phyloP scores from a whole-genome alignment of 2,888 invertebrate species.

The Eristalis arbustorum region DNA sequence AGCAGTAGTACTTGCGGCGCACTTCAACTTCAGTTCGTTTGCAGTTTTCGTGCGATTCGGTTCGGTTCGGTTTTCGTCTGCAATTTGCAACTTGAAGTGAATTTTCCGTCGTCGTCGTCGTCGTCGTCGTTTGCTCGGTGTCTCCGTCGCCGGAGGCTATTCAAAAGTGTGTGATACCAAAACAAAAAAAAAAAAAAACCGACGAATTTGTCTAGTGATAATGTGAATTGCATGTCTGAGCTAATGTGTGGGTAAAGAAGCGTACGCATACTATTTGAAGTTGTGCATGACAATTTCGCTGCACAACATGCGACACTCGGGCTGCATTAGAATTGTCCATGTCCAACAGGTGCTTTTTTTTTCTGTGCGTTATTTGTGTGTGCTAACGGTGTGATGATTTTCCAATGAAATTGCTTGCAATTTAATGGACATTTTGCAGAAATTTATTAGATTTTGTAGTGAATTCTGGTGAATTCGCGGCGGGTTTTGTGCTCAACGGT shows the following conservation, averaged over 20 bases:
- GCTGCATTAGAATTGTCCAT: constrained; percentile 13
- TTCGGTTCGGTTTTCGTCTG: constrained; percentile 42
- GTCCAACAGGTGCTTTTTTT: constrained; percentile 66
- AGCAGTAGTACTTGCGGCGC: constrained; percentile 25
- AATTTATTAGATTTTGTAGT: neutral
- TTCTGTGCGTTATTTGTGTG: neutral
- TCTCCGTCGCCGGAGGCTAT: neutral
- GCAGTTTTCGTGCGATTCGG: constrained; percentile 60
- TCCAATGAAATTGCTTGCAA: neutral
- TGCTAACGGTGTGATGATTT: neutral
- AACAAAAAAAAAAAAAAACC: too few relatives aligned
- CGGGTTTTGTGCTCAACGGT: neutral
- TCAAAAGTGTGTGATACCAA: constrained; percentile 5
- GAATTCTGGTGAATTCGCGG: neutral
- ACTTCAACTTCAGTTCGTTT: constrained; percentile 60
- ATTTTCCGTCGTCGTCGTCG: neutral
- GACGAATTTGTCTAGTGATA: neutral
- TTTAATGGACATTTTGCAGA: neutral
- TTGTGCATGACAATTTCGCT: constrained; percentile 4
- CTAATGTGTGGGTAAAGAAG: neutral
- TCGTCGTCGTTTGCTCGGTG: neutral
- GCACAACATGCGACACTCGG: neutral
- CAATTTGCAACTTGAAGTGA: neutral
- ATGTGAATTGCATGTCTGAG: neutral
- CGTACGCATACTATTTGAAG: constrained; percentile 2